phyloP scores from a whole-genome alignment of 1,140 invertebrate genomes.

The Apis mellifera region Amel_HAv3.1 CM009934.2:8595501-8596000 shows the following conservation, averaged over 20 bases:
- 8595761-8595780: no score
- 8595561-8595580: background rate
- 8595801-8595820: background rate
- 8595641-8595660: constrained; percentile 21
- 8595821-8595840: background rate
- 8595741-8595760: constrained; percentile 7
- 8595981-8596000: no score
- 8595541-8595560: constrained; percentile 1
- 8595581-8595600: no score
- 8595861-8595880: background rate
- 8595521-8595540: background rate
- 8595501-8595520: constrained; percentile 26
- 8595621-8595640: constrained; percentile 30
- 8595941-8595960: no score
- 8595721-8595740: background rate
- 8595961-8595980: no score
- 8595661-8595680: constrained; percentile 27
- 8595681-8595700: background rate
- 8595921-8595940: no score
- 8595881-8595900: no score
- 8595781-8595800: background rate
- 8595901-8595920: no score
- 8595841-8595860: background rate
- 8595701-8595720: background rate
- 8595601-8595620: no score